Percentiles rank a stretch among this genome's conserved stretches.
These are phyloP conservation scores for Tichodroma muraria DNA, from an alignment of 2,113 vertebrate genomes.

Conservation along the genomic window DNA sequence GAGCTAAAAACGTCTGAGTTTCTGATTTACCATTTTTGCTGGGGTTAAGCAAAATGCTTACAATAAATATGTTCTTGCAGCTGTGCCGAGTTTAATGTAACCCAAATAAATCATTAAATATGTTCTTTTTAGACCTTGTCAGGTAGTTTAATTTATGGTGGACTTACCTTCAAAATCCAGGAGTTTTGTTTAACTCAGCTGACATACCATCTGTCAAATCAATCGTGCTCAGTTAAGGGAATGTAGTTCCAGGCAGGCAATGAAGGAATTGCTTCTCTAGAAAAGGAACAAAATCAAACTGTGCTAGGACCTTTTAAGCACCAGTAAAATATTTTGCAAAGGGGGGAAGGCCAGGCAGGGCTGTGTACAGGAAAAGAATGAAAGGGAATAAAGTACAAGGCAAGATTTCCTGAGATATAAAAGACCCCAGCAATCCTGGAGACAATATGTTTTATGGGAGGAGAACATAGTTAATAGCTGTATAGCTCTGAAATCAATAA, in stretches of 20 bases:
- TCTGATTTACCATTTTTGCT: background rate
- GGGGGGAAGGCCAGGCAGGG: rapidly evolving
- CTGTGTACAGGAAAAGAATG: background rate
- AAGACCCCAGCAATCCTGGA: background rate
- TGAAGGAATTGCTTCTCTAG: background rate
- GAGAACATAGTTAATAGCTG: background rate
- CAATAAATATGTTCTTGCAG: background rate
- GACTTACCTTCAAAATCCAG: background rate
- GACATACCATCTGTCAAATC: background rate
- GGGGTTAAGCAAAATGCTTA: background rate
- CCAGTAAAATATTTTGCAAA: background rate
- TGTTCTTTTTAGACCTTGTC: background rate
- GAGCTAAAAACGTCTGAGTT: no score
- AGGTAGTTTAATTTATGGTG: background rate
- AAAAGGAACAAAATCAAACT: background rate
- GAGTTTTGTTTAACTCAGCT: background rate
- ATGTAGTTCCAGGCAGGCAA: background rate
- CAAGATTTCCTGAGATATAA: background rate
- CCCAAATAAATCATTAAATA: background rate
- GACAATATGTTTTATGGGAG: background rate
- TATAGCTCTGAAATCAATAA: background rate
- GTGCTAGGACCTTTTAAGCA: background rate
- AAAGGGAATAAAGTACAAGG: background rate
- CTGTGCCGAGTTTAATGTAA: background rate
- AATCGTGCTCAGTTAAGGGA: background rate